Percentiles rank a stretch among this genome's conserved stretches.
Conservation (phyloP, 2,888 invertebrate species). For the Scaptomyza cyrtandrae region DNA sequence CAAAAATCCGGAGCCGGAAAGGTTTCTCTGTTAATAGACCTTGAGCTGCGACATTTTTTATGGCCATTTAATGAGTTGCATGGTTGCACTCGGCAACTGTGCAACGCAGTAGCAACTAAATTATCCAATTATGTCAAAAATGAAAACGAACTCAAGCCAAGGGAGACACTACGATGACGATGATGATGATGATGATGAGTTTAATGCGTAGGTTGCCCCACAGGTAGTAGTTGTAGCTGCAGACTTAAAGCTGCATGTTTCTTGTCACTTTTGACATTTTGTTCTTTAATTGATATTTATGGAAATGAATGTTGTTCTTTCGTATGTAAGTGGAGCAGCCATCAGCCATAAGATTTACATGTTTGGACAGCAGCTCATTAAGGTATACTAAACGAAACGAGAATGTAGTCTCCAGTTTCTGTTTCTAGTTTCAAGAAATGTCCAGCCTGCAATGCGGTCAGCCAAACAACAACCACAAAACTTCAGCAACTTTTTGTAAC, state of each 20-base stretch:
- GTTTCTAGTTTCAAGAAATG: background rate
- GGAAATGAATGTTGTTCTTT: slow-evolving; percentile 57
- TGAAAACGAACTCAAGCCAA: slow-evolving; percentile 13
- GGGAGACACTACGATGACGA: slow-evolving; percentile 2
- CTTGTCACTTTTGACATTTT: slow-evolving; percentile 68
- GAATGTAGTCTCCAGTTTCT: slow-evolving; percentile 10
- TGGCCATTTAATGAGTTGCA: slow-evolving; percentile 56
- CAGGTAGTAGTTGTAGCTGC: slow-evolving; percentile 45
- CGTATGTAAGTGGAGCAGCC: slow-evolving; percentile 59
- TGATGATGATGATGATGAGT: background rate
- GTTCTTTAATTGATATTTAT: slow-evolving; percentile 74
- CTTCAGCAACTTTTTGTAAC: slow-evolving; percentile 32
- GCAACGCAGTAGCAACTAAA: slow-evolving; percentile 55
- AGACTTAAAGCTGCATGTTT: slow-evolving; percentile 48
- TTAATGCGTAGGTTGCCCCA: slow-evolving; percentile 58
- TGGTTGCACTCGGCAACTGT: slow-evolving; percentile 2
- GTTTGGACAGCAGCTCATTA: slow-evolving; percentile 50
- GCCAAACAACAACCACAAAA: slow-evolving; percentile 17
- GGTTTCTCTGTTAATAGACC: slow-evolving; percentile 5
- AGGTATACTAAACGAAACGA: slow-evolving; percentile 7
- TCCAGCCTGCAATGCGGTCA: slow-evolving; percentile 21
- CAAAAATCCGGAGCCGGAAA: slow-evolving; percentile 1
- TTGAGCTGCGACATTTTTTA: slow-evolving; percentile 34
- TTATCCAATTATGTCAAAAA: slow-evolving; percentile 64
- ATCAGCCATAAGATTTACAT: slow-evolving; percentile 62